Evolutionary conservation across 2,888 invertebrate genomes (phyloP).

Genomic region (Therioaphis trifolii): DNA sequence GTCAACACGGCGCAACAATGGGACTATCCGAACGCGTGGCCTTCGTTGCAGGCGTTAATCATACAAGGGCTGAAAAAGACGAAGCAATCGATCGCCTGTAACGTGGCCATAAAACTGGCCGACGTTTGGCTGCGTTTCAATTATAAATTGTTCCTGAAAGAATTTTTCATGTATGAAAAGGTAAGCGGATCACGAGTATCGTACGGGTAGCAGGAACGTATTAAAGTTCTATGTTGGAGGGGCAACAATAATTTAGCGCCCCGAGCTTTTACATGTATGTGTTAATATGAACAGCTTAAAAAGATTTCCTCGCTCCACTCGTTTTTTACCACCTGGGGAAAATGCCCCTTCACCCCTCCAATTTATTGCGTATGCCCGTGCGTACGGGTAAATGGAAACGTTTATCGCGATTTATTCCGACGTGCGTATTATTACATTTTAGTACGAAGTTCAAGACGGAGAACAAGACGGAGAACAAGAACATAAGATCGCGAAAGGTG

Average conservation of each 20-base stretch:
- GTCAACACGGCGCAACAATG: slow-evolving; percentile 78
- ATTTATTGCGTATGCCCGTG: too few relatives aligned
- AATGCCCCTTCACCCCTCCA: too few relatives aligned
- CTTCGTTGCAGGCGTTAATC: slow-evolving; percentile 81
- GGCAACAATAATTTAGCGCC: too few relatives aligned
- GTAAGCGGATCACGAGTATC: too few relatives aligned
- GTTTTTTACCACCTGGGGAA: too few relatives aligned
- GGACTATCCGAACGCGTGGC: slow-evolving; percentile 89
- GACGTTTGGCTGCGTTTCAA: slow-evolving; percentile 76
- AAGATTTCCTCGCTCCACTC: too few relatives aligned
- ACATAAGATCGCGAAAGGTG: too few relatives aligned
- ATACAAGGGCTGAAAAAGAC: slow-evolving; percentile 77
- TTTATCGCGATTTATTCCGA: neutral
- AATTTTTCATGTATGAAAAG: slow-evolving; percentile 62
- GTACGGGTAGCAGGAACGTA: too few relatives aligned
- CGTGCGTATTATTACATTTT: slow-evolving; percentile 61
- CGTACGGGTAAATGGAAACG: too few relatives aligned
- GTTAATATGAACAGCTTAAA: too few relatives aligned
- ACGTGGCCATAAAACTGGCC: slow-evolving; percentile 76
- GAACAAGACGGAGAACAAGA: slow-evolving; percentile 79
- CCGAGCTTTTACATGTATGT: too few relatives aligned
- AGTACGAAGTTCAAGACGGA: slow-evolving; percentile 75
- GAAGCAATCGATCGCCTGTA: slow-evolving; percentile 71
- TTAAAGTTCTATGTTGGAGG: too few relatives aligned
- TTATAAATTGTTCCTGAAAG: slow-evolving; percentile 72